phyloP scores from a whole-genome alignment of 2,797 vertebrate species.

The Bovichtus variegatus region DNA sequence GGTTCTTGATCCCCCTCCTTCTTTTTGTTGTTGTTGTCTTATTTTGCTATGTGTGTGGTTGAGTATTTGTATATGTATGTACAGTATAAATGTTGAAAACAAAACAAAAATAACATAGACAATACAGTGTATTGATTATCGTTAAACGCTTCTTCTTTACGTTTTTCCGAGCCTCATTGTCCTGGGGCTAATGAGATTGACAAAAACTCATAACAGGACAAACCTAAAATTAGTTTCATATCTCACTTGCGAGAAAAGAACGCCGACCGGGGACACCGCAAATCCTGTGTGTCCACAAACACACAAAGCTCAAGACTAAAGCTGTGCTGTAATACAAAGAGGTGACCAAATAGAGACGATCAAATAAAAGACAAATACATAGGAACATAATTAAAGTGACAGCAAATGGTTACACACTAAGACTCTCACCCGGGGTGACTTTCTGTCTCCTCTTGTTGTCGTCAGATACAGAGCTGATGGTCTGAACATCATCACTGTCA shows the following conservation, averaged over 20 bases:
- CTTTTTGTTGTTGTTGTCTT: too few species aligned
- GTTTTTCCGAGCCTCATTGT: too few species aligned
- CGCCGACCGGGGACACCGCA: constrained; percentile 98
- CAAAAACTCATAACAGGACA: too few species aligned
- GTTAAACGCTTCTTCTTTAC: too few species aligned
- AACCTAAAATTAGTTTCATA: neutral
- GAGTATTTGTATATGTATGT: too few species aligned
- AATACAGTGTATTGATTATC: too few species aligned
- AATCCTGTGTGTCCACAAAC: constrained; percentile 97
- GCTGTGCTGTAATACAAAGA: constrained; percentile 90
- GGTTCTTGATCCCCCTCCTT: too few species aligned
- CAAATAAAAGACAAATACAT: neutral
- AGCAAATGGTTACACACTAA: neutral
- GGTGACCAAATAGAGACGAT: neutral
- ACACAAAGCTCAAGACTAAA: constrained; percentile 98
- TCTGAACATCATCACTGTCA: constrained; percentile 98
- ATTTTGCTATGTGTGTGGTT: too few species aligned
- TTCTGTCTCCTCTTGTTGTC: constrained; percentile 90
- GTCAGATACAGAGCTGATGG: constrained; percentile 96
- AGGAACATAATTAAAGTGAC: neutral
- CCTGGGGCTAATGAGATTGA: too few species aligned
- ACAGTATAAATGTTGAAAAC: too few species aligned
- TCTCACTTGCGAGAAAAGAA: constrained; percentile 99
- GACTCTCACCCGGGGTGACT: constrained; percentile 72
- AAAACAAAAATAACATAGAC: too few species aligned